Conservation (phyloP, 2,113 vertebrate species). For the Bungarus multicinctus region DNA sequence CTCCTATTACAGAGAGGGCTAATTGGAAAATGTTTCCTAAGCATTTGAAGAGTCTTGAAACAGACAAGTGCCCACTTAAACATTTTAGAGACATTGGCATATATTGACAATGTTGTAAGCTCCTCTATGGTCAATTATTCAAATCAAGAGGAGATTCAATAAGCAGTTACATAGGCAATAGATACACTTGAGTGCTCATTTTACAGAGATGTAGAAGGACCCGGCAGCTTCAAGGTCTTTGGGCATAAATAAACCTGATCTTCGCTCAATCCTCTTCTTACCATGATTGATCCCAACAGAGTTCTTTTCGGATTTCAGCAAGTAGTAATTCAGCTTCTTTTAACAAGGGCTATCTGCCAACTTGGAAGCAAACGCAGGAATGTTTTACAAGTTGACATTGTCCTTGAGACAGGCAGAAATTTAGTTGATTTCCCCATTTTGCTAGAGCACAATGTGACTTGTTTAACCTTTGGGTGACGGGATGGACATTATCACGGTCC, state of each 20-base stretch:
- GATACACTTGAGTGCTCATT: not conserved
- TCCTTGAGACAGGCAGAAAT: not conserved
- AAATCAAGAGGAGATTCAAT: not conserved
- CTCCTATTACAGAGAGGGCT: not conserved
- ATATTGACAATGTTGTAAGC: slow-evolving; percentile 1
- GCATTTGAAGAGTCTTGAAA: not conserved
- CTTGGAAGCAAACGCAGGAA: too few relatives aligned
- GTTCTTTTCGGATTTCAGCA: not conserved
- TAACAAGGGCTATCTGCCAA: not conserved
- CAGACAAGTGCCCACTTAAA: not conserved
- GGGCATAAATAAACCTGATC: not conserved
- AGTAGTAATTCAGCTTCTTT: not conserved
- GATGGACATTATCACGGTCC: not conserved
- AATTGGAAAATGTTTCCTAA: not conserved
- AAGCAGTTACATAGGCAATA: not conserved
- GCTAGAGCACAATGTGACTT: not conserved
- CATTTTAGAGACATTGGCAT: not conserved
- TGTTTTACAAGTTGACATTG: not conserved
- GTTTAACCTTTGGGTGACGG: not conserved
- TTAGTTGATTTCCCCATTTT: not conserved
- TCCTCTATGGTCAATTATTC: not conserved
- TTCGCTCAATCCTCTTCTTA: not conserved
- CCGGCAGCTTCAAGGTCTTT: not conserved
- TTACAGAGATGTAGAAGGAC: not conserved
- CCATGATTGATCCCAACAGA: not conserved